Conservation (phyloP, 1,140 invertebrate species). For the Gryllus bimaculatus region DNA sequence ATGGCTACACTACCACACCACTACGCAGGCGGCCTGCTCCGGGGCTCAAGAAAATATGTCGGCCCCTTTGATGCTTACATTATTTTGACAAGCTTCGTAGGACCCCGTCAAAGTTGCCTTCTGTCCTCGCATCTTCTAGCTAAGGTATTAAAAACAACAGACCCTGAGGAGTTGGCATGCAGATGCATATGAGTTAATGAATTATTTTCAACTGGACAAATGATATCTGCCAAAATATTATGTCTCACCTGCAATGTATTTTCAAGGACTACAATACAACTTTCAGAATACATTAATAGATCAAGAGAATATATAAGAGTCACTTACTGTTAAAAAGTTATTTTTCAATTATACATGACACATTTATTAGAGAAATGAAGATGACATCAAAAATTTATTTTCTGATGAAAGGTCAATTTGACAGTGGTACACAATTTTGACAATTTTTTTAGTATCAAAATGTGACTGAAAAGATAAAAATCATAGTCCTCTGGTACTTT, state of each 20-base stretch:
- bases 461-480: too few species aligned
- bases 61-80: not conserved
- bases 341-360: too few species aligned
- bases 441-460: too few species aligned
- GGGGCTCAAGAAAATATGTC: not conserved
- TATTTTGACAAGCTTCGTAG: not conserved
- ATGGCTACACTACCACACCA: not conserved
- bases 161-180: not conserved
- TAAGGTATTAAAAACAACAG: not conserved
- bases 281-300: too few species aligned
- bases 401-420: too few species aligned
- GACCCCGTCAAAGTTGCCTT: not conserved
- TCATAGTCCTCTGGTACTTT: too few species aligned
- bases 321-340: too few species aligned
- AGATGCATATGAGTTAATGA: not conserved
- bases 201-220: not conserved
- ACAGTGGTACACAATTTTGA: too few species aligned
- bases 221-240: not conserved
- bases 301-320: too few species aligned
- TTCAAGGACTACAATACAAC: not conserved
- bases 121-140: not conserved
- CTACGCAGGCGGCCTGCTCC: not conserved
- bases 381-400: too few species aligned
- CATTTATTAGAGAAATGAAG: too few species aligned
- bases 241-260: not conserved